Conservation (phyloP, 2,797 vertebrate species). For the Agapornis canus region DNA sequence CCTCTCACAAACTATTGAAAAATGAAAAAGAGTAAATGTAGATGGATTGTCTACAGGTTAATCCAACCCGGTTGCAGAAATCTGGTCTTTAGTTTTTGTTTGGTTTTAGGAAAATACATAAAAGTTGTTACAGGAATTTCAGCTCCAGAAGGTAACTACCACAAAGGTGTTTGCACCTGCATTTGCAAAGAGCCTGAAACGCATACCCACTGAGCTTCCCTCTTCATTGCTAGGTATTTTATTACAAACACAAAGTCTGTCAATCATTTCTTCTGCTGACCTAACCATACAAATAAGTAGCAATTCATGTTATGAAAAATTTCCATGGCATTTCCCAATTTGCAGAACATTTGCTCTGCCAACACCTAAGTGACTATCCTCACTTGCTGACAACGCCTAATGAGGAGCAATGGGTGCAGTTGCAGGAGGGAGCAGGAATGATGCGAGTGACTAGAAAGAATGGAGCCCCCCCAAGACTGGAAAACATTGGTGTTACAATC, state of each 20-base stretch:
- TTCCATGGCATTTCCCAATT: slow-evolving; percentile 11
- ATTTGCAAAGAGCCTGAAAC: neutral
- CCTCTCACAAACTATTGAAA: neutral
- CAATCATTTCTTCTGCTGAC: slow-evolving; percentile 19
- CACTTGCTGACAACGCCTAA: slow-evolving; percentile 12
- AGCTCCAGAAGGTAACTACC: neutral
- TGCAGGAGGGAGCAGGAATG: neutral
- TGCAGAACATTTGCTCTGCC: slow-evolving; percentile 16
- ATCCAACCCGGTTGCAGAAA: neutral
- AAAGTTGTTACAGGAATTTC: neutral
- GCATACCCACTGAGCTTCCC: neutral
- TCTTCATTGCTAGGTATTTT: neutral
- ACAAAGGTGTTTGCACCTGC: neutral
- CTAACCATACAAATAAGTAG: neutral
- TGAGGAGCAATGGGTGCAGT: slow-evolving; percentile 1
- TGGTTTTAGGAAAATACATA: neutral
- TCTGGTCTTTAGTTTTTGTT: rapidly evolving
- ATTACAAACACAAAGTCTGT: neutral
- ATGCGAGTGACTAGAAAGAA: neutral
- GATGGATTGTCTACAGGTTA: neutral
- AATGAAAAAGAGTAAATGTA: neutral
- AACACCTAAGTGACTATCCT: slow-evolving; percentile 3
- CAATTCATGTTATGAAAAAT: neutral
- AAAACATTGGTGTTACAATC: neutral
- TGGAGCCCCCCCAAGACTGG: neutral